Base-by-base conservation (phyloP, 1,140 invertebrate species). In the Hyposmocoma kahamanoa region DNA sequence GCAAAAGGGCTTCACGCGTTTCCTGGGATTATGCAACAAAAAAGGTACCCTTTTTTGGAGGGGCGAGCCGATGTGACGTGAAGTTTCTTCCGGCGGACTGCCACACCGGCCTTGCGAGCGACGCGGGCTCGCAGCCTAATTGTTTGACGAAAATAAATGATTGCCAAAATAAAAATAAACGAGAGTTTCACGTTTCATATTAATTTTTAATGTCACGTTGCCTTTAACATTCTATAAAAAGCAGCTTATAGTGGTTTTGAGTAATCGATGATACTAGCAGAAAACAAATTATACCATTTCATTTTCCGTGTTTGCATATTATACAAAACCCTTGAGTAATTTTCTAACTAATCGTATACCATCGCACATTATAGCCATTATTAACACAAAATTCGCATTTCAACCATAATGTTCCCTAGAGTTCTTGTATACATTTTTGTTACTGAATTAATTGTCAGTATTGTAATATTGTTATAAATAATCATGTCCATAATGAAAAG, bases 101-200 rank as follows among this genome's bases (percentile, higher is more conserved):
- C 63, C 54, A 50, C 53, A 49, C 43, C 56, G 53, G 50, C 62
- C 64, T 62, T 63, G 61, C 69, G 53, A 61, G 41, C 63, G 54
- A 68, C 66, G 64, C 51, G 55, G 54, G 53, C 53, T 53, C 58
- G 47, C 61, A 55, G 60, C 69, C 71, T 79, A 79, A 80, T 84
- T 84, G 73, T 72, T 80, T 70, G 69, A 79, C 72, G 73, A 76
- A 79, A 82, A 82, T 77, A 81, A 84, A 81, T 84, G 72, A 82
- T 80, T 69, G 68, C 62, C 55, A 72, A 78, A 80, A 79, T 80
- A 73, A 68, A 75, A 78, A 70, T 75, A 73, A 78, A 79, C 65
- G 71, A 69, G 70, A 77, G 66, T 71, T 72, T 77, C 58, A 64
- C 70, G 73, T 77, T 80, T 68, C 62, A 58, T 67, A 68, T 75